Base-by-base conservation (phyloP, 2,888 invertebrate species). In the Caenorhabditis angaria region DNA sequence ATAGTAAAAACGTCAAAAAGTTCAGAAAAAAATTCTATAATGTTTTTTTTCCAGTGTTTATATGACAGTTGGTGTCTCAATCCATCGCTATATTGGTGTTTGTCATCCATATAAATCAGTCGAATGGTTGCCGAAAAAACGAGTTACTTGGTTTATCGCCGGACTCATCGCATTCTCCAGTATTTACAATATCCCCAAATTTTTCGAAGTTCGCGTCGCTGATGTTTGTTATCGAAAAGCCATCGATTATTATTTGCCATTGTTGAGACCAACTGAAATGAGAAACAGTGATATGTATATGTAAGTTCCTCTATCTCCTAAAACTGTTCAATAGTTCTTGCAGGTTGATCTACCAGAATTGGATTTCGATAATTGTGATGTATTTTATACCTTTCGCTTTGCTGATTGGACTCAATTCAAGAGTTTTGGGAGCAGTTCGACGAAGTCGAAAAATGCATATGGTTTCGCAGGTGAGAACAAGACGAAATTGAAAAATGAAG, bases 321-420 rank as follows among this genome's bases (percentile, higher is more conserved):
- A 51, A 51, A 51, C 6, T 24, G 6, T 20, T 51, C 51, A 24
- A 51, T n/a, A n/a, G 22, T 54, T 54, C 2, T 41, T 72, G 29
- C 57, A 77, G 77, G 48, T 67, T 65, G 22, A 80, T 85, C n/a
- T 85, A 83, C 75, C 82, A 81, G 65, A 83, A 82, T 24, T 85
- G 85, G 85, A 78, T 73, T 8, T 80, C 80, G 57, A 82, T 81
- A n/a, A 72, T 82, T 29, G 76, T 82, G 24, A 82, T 82, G 82
- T 86, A 85, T 61, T 82, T 78, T 22, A 68, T 86, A 22, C 86
- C 86, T 4, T 86, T 86, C 72, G 75, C 82, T 1, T 67, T 86
- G 32, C 76, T 86, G 54, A 87, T 86, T 48, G 80, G 75, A 5
- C 82, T 86, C 60, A 86, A 86, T 71, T 78, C 86, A 55, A 82